Percentiles rank a stretch among this genome's conserved stretches.
Evolutionary conservation across 64 coral and sea anemone species (phyloP).

Genomic region (Montipora efflorescens): DNA sequence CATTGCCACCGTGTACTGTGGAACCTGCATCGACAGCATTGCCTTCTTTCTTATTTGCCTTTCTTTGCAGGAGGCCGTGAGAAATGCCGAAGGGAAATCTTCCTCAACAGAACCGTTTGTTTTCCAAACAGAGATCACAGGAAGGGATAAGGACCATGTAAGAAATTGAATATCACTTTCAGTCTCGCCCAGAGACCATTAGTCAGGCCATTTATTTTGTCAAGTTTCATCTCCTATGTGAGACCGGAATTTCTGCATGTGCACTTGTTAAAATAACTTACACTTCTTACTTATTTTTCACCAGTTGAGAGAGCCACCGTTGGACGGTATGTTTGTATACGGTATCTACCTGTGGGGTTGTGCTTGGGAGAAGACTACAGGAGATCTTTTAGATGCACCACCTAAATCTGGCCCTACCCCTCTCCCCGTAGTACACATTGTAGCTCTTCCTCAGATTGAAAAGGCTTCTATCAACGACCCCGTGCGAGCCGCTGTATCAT

Average conservation of each 20-base stretch:
- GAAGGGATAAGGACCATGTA: constrained; percentile 99
- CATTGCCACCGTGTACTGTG: too few species aligned
- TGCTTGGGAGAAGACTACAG: constrained; percentile 99
- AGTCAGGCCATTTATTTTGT: too few species aligned
- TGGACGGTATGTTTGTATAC: constrained; percentile 96
- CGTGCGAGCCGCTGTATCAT: constrained; percentile 86
- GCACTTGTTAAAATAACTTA: too few species aligned
- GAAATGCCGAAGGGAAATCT: constrained; percentile 76
- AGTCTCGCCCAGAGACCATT: too few species aligned
- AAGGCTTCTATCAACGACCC: constrained; percentile 92
- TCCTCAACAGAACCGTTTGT: constrained; percentile 88
- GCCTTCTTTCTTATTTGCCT: neutral
- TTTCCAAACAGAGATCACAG: constrained; percentile 97
- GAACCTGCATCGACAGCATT: too few species aligned
- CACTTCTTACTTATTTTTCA: constrained; percentile 2
- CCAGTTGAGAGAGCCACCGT: constrained; percentile 92
- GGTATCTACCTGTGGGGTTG: constrained; percentile 98
- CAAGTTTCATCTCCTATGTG: too few species aligned
- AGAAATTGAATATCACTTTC: constrained; percentile 1
- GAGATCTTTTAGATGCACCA: constrained; percentile 94
- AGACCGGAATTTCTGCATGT: too few species aligned
- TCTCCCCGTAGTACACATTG: constrained; percentile 92
- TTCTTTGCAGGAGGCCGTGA: constrained; percentile 74
- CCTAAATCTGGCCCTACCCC: constrained; percentile 94
- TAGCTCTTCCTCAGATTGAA: constrained; percentile 89